Evolutionary conservation across 2,113 vertebrate species (phyloP), one percentile per base, ranked within the genome.

Genomic region (Tyrannus savana): DNA sequence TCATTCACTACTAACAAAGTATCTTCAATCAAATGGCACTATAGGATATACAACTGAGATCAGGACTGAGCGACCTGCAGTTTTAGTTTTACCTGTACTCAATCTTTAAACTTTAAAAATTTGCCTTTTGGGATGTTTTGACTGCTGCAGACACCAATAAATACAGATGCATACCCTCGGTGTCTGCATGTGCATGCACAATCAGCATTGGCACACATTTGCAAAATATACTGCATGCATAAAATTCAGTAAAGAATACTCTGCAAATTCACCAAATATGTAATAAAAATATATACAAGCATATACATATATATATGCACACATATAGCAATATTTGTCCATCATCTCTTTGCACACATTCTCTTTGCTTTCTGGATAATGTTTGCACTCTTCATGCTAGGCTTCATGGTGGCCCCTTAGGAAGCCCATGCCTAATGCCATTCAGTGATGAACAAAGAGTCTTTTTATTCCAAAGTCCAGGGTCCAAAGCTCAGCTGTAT

Each of bases 361-460:
- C 88, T 89, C 92, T 98, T 95, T 97, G 94, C 96, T 98, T 97
- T 97, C 97, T 95, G 96, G 97, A 95, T 97, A 97, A 97, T 98
- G 97, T 98, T 98, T 98, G 97, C 96, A 95, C 96, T 98, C 97
- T 97, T 97, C 97, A 97, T 97, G 97, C 67, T 97, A 98, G 98
- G 96, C 98, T 98, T 98, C 98, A 97, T 98, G 98, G 98, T 98
- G 98, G 98, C 98, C 98, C 98, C 98, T 98, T 97, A 98, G 98
- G 98, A 98, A 99, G 98, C 97, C 98, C 98, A 98, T 99, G 98
- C 98, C 98, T 99, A 98, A 99, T 99, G 98, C 98, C 98, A 99
- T 99, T 99, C 98, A 99, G 92, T 90, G 92, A 93, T 78, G 95
- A 98, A 99, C 99, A 99, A 99, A 99, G 98, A 97, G 95, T 95